Evolutionary conservation across 2,888 invertebrate species (phyloP), one percentile per base, ranked within the genome.

Genomic region (Stenurella melanura): DNA sequence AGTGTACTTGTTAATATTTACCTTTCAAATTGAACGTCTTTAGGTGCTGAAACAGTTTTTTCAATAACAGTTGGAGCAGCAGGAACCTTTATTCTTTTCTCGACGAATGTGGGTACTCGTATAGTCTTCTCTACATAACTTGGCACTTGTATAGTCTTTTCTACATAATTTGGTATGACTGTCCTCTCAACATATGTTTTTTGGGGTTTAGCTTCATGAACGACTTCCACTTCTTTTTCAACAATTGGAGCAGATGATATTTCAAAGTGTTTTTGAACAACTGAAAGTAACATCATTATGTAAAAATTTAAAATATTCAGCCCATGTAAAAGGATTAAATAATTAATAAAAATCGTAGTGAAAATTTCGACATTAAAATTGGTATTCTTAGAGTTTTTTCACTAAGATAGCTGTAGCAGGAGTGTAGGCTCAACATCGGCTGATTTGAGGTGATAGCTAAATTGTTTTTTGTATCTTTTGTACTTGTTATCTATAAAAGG

Each of bases 51-150:
- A 9, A 88, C 83, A 12, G 84, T 85, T 77, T 88, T 88, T 77
- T 89, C 88, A 15, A 88, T 84, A 26, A 89, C 81, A 15, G 87
- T 88, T 1, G 89, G 88, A 38, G 85, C 83, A 10, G 86, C 87
- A 38, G 86, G 86, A 12, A 89, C 89, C 78, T 84, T 84, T 34
- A 89, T 81, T 75, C 79, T 88, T 70, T 88, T 87, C 73, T 88
- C 88, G 7, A 89, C 84, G n/a, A 86, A 84, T 5, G 88, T 88
- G 5, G 89, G 89, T 34, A 89, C 88, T 72, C 87, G 77, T 56
- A 89, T 82, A 9, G 88, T 88, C 80, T 89, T 89, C 76, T 89
- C 89, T 3, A 88, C 88, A 75, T 89, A 89, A 42, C 84, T 84
- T 50, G 88, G 89, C 18, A 89, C 89, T 78, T 87, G 87, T 10